Percentiles rank a stretch among this genome's conserved stretches.
Conservation (phyloP, 2,113 vertebrate genomes). For the Carassius gibelio region DNA sequence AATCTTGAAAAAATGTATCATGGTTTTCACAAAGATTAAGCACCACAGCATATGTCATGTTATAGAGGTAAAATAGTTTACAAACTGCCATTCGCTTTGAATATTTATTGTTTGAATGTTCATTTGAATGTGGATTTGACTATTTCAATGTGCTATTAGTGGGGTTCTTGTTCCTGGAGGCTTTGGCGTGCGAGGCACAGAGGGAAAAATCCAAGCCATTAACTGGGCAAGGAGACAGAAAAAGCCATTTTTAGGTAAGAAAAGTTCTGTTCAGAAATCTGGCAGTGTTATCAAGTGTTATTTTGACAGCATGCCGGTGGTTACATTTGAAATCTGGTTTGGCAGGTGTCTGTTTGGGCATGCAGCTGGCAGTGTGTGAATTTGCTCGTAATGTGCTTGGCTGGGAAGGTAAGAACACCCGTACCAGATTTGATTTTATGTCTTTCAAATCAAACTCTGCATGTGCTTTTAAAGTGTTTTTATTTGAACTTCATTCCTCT, state of each 20-base stretch:
- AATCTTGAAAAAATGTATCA: background rate
- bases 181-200: constrained; percentile 92
- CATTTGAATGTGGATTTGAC: constrained; percentile 1
- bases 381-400: constrained; percentile 87
- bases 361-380: constrained; percentile 95
- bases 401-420: constrained; percentile 83
- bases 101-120: background rate
- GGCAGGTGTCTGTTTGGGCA: constrained; percentile 93
- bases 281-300: background rate
- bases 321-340: constrained; percentile 37
- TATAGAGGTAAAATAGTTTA: background rate
- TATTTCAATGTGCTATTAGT: constrained; percentile 64
- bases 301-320: background rate
- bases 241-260: constrained; percentile 89
- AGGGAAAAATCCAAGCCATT: constrained; percentile 95
- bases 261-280: background rate
- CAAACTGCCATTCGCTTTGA: background rate
- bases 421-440: background rate
- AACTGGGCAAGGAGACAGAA: constrained; percentile 93
- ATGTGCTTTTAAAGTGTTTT: background rate
- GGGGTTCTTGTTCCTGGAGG: constrained; percentile 94
- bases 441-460: background rate
- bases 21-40: too few relatives aligned
- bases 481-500: background rate
- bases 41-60: too few relatives aligned